These are phyloP conservation scores for Leuciscus waleckii DNA, from an alignment of 2,797 vertebrate species.

Conservation along the genomic window DNA sequence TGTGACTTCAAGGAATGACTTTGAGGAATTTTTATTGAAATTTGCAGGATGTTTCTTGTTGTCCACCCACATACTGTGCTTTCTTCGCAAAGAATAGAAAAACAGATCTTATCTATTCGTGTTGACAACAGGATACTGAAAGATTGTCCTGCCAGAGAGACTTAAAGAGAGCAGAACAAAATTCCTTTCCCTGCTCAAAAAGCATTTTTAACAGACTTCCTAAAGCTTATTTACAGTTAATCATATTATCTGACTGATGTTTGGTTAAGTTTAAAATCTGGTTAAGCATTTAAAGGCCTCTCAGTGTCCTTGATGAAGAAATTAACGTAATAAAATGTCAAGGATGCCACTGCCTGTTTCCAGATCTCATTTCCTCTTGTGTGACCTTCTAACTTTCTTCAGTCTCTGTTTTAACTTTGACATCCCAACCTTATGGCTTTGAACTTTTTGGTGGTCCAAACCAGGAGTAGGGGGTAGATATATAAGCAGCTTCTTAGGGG, in stretches of 20 bases:
- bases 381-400: slow-evolving; percentile 10
- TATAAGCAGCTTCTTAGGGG: too few relatives aligned
- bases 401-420: slow-evolving; percentile 25
- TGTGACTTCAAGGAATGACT: slow-evolving; percentile 33
- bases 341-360: slow-evolving; percentile 43
- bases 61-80: not conserved
- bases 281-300: slow-evolving; percentile 27
- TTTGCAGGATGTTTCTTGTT: slow-evolving; percentile 7
- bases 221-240: slow-evolving; percentile 27
- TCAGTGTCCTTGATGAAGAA: slow-evolving; percentile 17
- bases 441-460: slow-evolving; percentile 4
- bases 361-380: slow-evolving; percentile 41
- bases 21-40: slow-evolving; percentile 41
- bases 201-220: slow-evolving; percentile 22
- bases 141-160: slow-evolving; percentile 39
- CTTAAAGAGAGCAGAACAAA: slow-evolving; percentile 49
- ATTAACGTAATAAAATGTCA: slow-evolving; percentile 41
- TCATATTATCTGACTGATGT: slow-evolving; percentile 21
- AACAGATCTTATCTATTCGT: slow-evolving; percentile 35
- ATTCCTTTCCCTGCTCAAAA: slow-evolving; percentile 33
- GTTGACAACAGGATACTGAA: slow-evolving; percentile 34
- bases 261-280: slow-evolving; percentile 29
- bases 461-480: not conserved
- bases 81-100: slow-evolving; percentile 12
- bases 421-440: slow-evolving; percentile 6